Conservation (phyloP, 2,888 invertebrate species). For the Mythimna pallens region DNA sequence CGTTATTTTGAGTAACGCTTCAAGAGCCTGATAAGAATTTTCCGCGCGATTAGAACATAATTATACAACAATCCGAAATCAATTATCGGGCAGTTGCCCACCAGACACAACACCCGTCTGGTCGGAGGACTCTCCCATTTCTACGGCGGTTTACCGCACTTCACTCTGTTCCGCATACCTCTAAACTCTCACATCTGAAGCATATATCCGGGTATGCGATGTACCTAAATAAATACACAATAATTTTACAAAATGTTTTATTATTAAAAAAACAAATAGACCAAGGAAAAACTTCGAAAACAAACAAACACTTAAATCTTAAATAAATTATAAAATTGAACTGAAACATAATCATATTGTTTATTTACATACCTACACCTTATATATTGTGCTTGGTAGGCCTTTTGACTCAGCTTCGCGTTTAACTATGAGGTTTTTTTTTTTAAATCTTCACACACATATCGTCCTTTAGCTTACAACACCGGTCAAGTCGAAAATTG, state of each 20-base stretch:
- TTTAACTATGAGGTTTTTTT: background rate
- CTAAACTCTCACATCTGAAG: background rate
- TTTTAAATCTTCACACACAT: no score
- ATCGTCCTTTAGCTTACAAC: no score
- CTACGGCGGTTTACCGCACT: no score
- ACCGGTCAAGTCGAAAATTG: no score
- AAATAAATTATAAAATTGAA: slow-evolving; percentile 74
- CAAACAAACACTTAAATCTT: slow-evolving; percentile 76
- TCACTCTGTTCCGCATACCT: no score
- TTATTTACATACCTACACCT: slow-evolving; percentile 74
- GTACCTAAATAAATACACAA: slow-evolving; percentile 31
- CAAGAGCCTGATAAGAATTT: no score
- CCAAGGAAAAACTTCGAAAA: slow-evolving; percentile 79
- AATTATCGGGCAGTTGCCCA: no score
- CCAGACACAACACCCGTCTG: no score
- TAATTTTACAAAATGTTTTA: slow-evolving; percentile 75
- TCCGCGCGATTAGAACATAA: no score
- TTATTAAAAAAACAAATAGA: slow-evolving; percentile 77
- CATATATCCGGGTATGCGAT: background rate
- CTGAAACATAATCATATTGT: slow-evolving; percentile 70
- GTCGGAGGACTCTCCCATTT: background rate
- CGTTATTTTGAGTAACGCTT: no score
- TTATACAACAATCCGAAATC: no score
- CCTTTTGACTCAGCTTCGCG: slow-evolving; percentile 49
- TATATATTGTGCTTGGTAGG: slow-evolving; percentile 63